Conservation (phyloP, 2,113 vertebrate genomes). For the Sorex araneus region DNA sequence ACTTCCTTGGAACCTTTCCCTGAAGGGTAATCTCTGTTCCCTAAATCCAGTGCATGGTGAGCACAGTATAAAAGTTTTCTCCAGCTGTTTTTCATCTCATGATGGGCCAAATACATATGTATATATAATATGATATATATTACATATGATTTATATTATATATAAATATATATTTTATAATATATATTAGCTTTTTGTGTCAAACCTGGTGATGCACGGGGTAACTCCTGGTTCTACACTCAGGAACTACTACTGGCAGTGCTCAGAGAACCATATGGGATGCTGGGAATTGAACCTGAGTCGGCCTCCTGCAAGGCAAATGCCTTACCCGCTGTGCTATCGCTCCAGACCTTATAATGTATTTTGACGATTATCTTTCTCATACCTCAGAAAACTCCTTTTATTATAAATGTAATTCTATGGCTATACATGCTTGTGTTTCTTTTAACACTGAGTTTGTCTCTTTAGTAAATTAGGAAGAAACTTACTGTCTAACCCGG, state of each 20-base stretch:
- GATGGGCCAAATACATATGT: not conserved
- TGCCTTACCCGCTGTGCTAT: too few relatives aligned
- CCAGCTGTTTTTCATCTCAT: not conserved
- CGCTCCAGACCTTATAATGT: too few relatives aligned
- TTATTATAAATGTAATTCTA: not conserved
- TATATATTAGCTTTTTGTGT: too few relatives aligned
- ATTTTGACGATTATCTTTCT: not conserved
- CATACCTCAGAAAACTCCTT: not conserved
- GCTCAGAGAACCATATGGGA: too few relatives aligned
- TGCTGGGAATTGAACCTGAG: too few relatives aligned
- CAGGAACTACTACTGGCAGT: too few relatives aligned
- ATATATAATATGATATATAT: too few relatives aligned
- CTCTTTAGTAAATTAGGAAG: not conserved
- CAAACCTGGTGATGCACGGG: too few relatives aligned
- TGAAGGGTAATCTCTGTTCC: not conserved
- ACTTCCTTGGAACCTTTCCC: not conserved
- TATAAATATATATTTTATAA: too few relatives aligned
- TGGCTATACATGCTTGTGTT: not conserved
- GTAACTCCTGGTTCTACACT: too few relatives aligned
- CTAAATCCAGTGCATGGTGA: conserved; percentile 40
- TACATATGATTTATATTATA: too few relatives aligned
- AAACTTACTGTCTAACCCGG: not conserved
- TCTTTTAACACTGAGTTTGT: not conserved
- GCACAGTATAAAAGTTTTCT: not conserved
- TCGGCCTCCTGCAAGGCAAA: too few relatives aligned